A percentile compares a stretch with the other conserved stretches of the same genome.
These are phyloP conservation scores for Pangasianodon hypophthalmus DNA, from an alignment of 2,113 vertebrate species.

Conservation along the genomic window DNA sequence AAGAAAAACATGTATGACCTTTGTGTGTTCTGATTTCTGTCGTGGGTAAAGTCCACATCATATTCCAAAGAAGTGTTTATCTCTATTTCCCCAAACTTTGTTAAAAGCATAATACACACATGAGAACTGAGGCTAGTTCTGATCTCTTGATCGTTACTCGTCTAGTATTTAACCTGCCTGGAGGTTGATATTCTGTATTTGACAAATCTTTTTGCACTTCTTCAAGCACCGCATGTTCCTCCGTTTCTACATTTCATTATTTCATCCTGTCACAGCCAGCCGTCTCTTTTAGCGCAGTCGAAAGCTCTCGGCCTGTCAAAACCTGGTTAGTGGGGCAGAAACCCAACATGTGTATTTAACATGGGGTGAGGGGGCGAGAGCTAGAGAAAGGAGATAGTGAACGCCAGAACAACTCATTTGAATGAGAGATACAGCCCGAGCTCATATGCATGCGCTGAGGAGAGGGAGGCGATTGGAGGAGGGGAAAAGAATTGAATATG, in stretches of 20 bases:
- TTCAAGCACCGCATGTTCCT: conserved; percentile 35
- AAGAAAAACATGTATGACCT: neutral
- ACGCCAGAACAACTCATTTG: conserved; percentile 76
- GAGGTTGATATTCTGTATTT: neutral
- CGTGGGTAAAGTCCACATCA: neutral
- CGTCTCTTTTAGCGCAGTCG: conserved; percentile 54
- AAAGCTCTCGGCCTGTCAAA: conserved; percentile 75
- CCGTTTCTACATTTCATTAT: conserved; percentile 1
- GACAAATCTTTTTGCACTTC: neutral
- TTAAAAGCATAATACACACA: neutral
- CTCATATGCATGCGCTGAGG: conserved; percentile 80
- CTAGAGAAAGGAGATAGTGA: conserved; percentile 53
- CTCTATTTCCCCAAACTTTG: neutral
- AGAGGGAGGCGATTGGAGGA: conserved; percentile 38
- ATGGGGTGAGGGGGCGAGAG: conserved; percentile 21
- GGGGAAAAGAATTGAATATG: conserved; percentile 86
- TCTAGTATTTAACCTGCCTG: neutral
- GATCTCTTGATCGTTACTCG: conserved; percentile 5
- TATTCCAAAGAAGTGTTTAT: neutral
- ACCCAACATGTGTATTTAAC: conserved; percentile 64
- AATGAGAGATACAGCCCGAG: conserved; percentile 81
- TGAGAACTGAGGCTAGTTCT: neutral
- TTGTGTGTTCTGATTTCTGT: neutral
- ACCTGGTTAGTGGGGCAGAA: conserved; percentile 72
- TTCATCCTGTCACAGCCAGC: neutral